Conservation (phyloP, 2,113 vertebrate species). For the Sarotherodon lohbergeri region DNA sequence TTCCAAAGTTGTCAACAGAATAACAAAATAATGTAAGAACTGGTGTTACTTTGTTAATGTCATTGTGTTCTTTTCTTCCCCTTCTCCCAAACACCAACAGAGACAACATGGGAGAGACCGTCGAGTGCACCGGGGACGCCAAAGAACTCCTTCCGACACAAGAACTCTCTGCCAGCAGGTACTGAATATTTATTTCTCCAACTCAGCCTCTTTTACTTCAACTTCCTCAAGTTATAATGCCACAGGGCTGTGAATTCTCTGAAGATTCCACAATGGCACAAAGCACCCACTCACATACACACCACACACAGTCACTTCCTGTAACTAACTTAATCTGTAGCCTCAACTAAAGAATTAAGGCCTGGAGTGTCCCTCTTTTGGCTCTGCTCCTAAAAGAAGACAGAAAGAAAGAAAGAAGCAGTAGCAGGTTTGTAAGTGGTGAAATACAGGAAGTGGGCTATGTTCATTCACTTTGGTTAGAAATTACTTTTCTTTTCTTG, state of each 20-base stretch:
- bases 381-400: neutral
- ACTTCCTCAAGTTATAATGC: neutral
- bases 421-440: neutral
- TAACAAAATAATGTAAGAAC: neutral
- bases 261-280: constrained; percentile 23
- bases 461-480: neutral
- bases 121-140: constrained; percentile 83
- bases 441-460: neutral
- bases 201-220: neutral
- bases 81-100: constrained; percentile 56
- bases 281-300: constrained; percentile 26
- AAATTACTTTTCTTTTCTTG: neutral
- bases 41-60: neutral
- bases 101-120: constrained; percentile 95
- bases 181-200: neutral
- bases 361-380: constrained; percentile 30
- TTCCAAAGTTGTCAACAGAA: neutral
- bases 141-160: constrained; percentile 80
- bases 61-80: neutral
- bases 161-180: constrained; percentile 87
- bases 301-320: constrained; percentile 46
- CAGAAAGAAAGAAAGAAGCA: neutral
- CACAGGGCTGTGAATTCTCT: constrained; percentile 6
- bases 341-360: constrained; percentile 17
- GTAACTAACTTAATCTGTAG: constrained; percentile 51